Evolutionary conservation across 2,888 invertebrate genomes (phyloP).

Genomic region (Odontothrips loti): DNA sequence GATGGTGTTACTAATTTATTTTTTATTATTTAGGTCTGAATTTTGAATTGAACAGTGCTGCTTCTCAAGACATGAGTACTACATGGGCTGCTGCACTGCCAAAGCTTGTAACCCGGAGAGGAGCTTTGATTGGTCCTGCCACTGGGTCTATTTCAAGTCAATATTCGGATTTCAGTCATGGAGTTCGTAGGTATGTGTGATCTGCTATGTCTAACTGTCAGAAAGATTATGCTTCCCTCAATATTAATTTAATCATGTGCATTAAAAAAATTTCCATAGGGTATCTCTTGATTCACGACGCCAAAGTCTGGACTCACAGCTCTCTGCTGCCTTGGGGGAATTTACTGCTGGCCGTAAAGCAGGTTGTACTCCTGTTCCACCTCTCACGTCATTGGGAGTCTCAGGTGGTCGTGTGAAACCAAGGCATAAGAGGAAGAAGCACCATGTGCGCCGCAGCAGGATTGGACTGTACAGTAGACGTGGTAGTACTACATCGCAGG

Average conservation of each 20-base stretch:
- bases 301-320: constrained; percentile 82
- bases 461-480: constrained; percentile 39
- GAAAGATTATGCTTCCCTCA: neutral
- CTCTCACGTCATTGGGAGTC: neutral
- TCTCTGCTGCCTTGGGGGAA: constrained; percentile 79
- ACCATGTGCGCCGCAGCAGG: neutral
- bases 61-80: constrained; percentile 78
- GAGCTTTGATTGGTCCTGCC: constrained; percentile 66
- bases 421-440: constrained; percentile 2
- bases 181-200: constrained; percentile 41
- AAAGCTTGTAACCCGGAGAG: constrained; percentile 75
- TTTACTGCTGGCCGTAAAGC: constrained; percentile 68
- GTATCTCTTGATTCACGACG: constrained; percentile 82
- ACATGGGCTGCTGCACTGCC: constrained; percentile 90
- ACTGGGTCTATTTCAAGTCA: constrained; percentile 55
- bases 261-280: constrained; percentile 43
- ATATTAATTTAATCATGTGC: neutral
- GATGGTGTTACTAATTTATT: neutral
- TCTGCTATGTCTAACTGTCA: neutral
- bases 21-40: constrained; percentile 55
- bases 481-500: constrained; percentile 75
- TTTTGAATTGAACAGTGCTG: constrained; percentile 66
- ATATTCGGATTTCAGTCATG: constrained; percentile 52
- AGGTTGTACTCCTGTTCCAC: constrained; percentile 41
- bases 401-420: neutral